These are phyloP conservation scores for Pseudomyrmex gracilis DNA, from an alignment of 1,140 invertebrate species.

Conservation along the genomic window DNA sequence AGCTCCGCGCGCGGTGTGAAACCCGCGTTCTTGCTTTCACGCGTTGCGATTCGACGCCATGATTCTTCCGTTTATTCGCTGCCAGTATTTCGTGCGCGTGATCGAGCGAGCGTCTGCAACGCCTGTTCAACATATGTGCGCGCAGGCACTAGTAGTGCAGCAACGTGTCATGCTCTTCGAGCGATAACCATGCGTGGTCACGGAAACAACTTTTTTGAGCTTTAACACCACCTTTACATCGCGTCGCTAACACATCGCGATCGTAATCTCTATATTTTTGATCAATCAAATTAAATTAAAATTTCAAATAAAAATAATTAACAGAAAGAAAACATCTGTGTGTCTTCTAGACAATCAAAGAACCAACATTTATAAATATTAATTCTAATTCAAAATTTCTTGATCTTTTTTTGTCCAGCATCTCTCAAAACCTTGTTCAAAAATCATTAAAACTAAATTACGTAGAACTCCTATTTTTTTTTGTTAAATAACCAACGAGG, in stretches of 20 bases:
- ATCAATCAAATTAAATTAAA: neutral
- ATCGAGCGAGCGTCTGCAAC: conserved; percentile 41
- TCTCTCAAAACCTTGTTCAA: too few species aligned
- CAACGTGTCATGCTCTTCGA: conserved; percentile 31
- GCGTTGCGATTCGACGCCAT: conserved; percentile 64
- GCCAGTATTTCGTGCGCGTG: conserved; percentile 68
- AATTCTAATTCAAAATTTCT: too few species aligned
- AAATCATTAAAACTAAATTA: too few species aligned
- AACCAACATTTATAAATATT: too few species aligned
- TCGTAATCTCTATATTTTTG: neutral
- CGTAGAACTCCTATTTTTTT: too few species aligned
- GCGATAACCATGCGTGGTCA: conserved; percentile 22
- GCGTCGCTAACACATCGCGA: neutral
- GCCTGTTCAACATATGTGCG: too few species aligned
- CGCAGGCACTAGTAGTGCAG: too few species aligned
- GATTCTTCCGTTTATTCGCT: conserved; percentile 70
- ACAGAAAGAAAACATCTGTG: neutral
- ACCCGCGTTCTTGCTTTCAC: conserved; percentile 73
- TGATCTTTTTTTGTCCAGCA: too few species aligned
- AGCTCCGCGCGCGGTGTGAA: conserved; percentile 45
- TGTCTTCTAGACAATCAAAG: too few species aligned
- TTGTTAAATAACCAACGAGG: too few species aligned
- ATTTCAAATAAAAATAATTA: neutral
- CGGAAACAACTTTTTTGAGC: too few species aligned
- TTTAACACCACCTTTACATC: conserved; percentile 17